Base-by-base conservation (phyloP, 2,797 vertebrate genomes). In the Eurystomus glaucurus region DNA sequence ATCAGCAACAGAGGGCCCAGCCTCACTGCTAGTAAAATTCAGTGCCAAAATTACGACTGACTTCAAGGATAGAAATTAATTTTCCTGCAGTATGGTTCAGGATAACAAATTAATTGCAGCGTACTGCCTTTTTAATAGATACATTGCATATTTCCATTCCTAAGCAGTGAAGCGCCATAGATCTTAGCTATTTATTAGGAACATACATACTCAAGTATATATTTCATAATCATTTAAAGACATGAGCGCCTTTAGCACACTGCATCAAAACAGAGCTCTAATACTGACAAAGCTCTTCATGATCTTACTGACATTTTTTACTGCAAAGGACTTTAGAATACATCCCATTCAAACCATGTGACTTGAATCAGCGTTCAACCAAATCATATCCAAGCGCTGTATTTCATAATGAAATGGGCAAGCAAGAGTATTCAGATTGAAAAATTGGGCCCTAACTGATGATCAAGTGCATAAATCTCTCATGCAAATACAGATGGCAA, bases 1-100 rank as follows among this genome's bases (percentile, higher is more conserved):
- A 93, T 80, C 78, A 96, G 92, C 88, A 92, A 89, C 79, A 85
- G 94, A 93, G 91, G 55, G 37, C 69, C 76, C 62, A 94, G 75
- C 75, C 85, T 95, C 51, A 82, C 70, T 86, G 80, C 74, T 81
- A 54, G 1, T 66, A 89, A 84, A 95, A 82, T 76, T 77, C 89
- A 68, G 60, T 94, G 94, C 86, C 94, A 96, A 91, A 93, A 95
- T 92, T 92, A 45, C 66, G 79, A 84, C 71, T 26, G 43, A 5
- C 77, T 89, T 90, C 55, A 95, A 51, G 76, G 82, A 61, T 2
- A 85, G 85, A 90, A 88, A 71, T 72, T 33, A 82, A 79, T 95
- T 91, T 92, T 87, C 96, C 90, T 96, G 88, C 80, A 81, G 72
- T 55, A 10, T 57, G 43, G 54, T 72, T 95, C 50, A 75, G 81